phyloP scores from a whole-genome alignment of 92 coral and sea anemone genomes.

The Paramuricea clavata region DNA sequence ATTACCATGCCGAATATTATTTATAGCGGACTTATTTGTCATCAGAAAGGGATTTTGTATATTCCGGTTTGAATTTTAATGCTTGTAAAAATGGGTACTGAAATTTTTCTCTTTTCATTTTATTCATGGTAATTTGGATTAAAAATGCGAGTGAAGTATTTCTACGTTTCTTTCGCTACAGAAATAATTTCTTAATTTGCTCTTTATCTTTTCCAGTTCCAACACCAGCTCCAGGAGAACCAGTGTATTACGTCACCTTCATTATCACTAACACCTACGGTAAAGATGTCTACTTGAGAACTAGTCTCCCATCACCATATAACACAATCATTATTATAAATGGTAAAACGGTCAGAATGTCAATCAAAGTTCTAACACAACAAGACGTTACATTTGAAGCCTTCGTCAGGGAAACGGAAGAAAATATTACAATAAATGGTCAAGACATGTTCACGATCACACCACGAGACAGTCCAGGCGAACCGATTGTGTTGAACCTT shows the following conservation, averaged over 20 bases:
- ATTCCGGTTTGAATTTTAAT: too few relatives aligned
- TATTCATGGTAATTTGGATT: too few relatives aligned
- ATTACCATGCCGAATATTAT: too few relatives aligned
- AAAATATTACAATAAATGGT: constrained; percentile 4
- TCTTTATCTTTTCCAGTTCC: constrained; percentile 38
- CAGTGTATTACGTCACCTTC: constrained; percentile 28
- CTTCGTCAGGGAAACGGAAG: not conserved
- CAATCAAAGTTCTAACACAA: constrained; percentile 1
- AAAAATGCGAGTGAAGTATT: too few relatives aligned
- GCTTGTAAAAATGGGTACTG: too few relatives aligned
- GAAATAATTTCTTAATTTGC: too few relatives aligned
- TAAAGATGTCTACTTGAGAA: not conserved
- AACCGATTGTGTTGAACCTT: not conserved
- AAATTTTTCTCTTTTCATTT: too few relatives aligned
- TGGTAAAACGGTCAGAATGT: constrained; percentile 24
- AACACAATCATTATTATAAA: constrained; percentile 8
- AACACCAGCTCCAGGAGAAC: not conserved
- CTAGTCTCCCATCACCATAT: constrained; percentile 15
- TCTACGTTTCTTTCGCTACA: too few relatives aligned
- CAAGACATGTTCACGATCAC: constrained; percentile 3
- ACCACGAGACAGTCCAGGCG: not conserved
- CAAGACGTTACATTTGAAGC: constrained; percentile 6
- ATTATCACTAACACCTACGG: constrained; percentile 44
- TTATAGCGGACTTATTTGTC: too few relatives aligned
- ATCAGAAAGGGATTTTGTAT: not conserved